Evolutionary conservation across 2,113 vertebrate species (phyloP).

Genomic region (Melanocharis versteri): DNA sequence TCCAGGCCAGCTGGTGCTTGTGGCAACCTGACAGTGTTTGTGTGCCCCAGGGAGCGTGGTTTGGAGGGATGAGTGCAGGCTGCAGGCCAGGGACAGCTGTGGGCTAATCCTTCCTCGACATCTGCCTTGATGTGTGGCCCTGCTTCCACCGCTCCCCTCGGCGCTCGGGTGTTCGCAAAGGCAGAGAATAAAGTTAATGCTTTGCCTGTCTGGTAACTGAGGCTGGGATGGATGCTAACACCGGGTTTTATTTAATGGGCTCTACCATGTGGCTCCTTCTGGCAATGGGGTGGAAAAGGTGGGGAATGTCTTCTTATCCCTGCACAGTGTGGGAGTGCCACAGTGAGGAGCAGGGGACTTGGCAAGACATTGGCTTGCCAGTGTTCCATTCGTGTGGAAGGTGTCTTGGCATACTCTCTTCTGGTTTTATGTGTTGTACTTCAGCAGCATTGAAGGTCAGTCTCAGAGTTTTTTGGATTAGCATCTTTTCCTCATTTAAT

Average conservation of each 20-base stretch:
- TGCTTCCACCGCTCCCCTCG: neutral
- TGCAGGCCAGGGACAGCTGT: conserved; percentile 19
- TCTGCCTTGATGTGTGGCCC: neutral
- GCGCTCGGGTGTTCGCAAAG: neutral
- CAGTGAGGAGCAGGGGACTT: neutral
- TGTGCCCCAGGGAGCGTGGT: neutral
- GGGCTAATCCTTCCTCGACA: neutral
- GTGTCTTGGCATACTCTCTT: neutral
- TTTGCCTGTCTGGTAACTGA: neutral
- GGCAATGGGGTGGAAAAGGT: neutral
- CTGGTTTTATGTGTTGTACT: neutral
- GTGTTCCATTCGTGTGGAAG: neutral
- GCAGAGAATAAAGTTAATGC: neutral
- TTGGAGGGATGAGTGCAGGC: neutral
- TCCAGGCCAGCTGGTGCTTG: neutral
- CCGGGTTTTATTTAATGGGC: neutral
- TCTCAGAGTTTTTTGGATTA: neutral
- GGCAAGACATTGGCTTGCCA: accelerated
- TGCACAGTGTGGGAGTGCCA: neutral
- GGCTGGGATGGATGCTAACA: neutral
- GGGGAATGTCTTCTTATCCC: neutral
- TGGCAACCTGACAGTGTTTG: neutral
- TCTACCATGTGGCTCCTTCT: neutral
- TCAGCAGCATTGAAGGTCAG: neutral
- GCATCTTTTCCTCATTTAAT: neutral